Evolutionary conservation across 2,888 invertebrate genomes (phyloP), one percentile per base, ranked within the genome.

Genomic region (Dichetophora obliterata): DNA sequence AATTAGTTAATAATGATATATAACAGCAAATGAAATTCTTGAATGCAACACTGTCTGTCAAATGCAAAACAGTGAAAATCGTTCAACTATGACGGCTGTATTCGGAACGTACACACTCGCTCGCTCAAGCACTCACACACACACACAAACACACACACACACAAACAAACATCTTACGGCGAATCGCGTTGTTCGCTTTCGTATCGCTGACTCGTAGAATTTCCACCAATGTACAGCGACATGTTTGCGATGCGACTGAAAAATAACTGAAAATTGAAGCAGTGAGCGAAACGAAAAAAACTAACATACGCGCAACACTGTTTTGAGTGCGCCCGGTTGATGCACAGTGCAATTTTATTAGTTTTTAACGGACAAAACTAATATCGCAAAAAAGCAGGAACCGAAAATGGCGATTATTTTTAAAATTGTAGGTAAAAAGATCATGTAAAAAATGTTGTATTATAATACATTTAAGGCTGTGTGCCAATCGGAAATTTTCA

Each of bases 211-310:
- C 16, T 63, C 16, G 31, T 31, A 3, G 61, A 2, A 24, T 71
- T 34, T 66, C 74, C 34, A 66, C 22, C 66, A 43, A 50, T 31
- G 48, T 43, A 34, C 74, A 16, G 54, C 37, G n/a, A 22, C 22
- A 43, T 54, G 74, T 74, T 74, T 54, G 74, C 74, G 52, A 65
- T 54, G 34, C 74, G 43, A 66, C 74, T 74, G 74, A 74, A 72
- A 43, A 43, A 24, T 11, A 43, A 43, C 43, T 43, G 43, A 43
- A 43, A 43, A 43, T 43, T 43, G 11, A 43, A 43, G 43, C 43
- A 37, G 9, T 57, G 57, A 57, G 27, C 37, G 57, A 34, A 71
- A 57, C 57, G 57, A 57, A 71, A 57, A 19, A 37, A 57, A 57
- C 37, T 37, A 71, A 57, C 22, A 5, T 37, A 71, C 37, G 9